phyloP scores from a whole-genome alignment of 2,797 vertebrate genomes.

The Parambassis ranga region DNA sequence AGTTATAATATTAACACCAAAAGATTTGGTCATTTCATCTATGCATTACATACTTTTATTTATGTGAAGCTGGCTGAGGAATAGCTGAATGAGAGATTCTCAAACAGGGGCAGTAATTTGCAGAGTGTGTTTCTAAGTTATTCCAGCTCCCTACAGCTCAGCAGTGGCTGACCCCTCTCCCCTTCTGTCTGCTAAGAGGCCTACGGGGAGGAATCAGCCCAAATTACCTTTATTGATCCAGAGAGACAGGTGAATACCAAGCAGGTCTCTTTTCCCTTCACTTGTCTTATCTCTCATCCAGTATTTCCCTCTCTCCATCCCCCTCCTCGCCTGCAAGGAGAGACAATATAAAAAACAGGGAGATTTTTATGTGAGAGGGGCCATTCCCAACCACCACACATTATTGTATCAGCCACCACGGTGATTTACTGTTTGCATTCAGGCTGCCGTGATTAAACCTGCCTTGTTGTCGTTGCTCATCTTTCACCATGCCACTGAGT shows the following conservation, averaged over 20 bases:
- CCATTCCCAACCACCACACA: conserved; percentile 26
- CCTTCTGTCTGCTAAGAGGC: conserved; percentile 80
- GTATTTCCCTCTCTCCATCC: conserved; percentile 43
- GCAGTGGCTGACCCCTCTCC: conserved; percentile 77
- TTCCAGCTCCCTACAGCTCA: conserved; percentile 77
- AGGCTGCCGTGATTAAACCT: conserved; percentile 66
- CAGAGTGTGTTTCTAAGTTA: conserved; percentile 79
- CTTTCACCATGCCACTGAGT: conserved; percentile 38
- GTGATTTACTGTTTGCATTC: conserved; percentile 67
- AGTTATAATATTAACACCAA: neutral
- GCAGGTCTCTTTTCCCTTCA: conserved; percentile 66
- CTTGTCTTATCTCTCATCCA: conserved; percentile 53
- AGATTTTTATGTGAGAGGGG: conserved; percentile 34
- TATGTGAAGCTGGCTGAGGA: conserved; percentile 35
- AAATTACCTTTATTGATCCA: conserved; percentile 83
- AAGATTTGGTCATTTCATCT: neutral
- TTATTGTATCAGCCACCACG: conserved; percentile 54
- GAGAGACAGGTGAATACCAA: conserved; percentile 82
- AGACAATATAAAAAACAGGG: conserved; percentile 25
- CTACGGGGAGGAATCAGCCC: conserved; percentile 80
- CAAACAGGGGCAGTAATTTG: conserved; percentile 72
- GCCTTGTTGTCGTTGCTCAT: conserved; percentile 58
- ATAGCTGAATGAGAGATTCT: conserved; percentile 69
- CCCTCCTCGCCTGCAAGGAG: conserved; percentile 23
- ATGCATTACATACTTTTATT: conserved; percentile 24